A percentile compares a stretch with the other conserved stretches of the same genome.
Conservation (phyloP, 2,888 invertebrate species). For the Idaea aversata region DNA sequence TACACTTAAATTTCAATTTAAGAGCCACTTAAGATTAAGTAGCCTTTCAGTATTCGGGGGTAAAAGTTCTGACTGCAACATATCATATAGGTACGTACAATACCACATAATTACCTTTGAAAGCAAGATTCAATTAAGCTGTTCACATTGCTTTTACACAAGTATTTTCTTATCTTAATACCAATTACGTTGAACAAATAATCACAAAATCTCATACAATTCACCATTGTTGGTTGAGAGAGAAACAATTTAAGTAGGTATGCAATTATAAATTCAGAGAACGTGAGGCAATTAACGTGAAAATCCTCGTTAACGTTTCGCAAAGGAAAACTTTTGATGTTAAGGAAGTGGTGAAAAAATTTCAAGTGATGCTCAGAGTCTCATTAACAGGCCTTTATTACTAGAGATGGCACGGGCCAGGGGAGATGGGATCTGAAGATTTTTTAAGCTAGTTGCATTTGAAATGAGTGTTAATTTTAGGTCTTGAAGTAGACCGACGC, state of each 20-base stretch:
- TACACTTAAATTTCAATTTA: too few relatives aligned
- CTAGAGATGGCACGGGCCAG: constrained; percentile 41
- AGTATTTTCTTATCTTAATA: constrained; percentile 53
- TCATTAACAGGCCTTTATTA: constrained; percentile 73
- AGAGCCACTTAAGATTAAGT: too few relatives aligned
- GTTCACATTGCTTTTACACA: constrained; percentile 39
- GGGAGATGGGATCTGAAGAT: constrained; percentile 44
- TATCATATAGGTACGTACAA: constrained; percentile 9
- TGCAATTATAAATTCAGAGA: constrained; percentile 72
- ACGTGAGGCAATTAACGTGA: constrained; percentile 72
- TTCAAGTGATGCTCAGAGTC: constrained; percentile 61
- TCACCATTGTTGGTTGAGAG: constrained; percentile 51
- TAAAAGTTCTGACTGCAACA: not conserved
- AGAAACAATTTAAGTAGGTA: constrained; percentile 59
- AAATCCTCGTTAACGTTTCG: constrained; percentile 73
- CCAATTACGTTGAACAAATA: constrained; percentile 60
- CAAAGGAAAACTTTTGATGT: constrained; percentile 76
- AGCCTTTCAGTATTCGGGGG: too few relatives aligned
- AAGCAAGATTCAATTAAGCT: constrained; percentile 43
- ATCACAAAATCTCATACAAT: constrained; percentile 56
- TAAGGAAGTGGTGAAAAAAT: constrained; percentile 67
- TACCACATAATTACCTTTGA: not conserved
- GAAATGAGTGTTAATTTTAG: constrained; percentile 22
- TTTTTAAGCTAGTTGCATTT: constrained; percentile 40
- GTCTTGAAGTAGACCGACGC: not conserved